Conservation (phyloP, 2,113 vertebrate species). For the Chionomys nivalis region DNA sequence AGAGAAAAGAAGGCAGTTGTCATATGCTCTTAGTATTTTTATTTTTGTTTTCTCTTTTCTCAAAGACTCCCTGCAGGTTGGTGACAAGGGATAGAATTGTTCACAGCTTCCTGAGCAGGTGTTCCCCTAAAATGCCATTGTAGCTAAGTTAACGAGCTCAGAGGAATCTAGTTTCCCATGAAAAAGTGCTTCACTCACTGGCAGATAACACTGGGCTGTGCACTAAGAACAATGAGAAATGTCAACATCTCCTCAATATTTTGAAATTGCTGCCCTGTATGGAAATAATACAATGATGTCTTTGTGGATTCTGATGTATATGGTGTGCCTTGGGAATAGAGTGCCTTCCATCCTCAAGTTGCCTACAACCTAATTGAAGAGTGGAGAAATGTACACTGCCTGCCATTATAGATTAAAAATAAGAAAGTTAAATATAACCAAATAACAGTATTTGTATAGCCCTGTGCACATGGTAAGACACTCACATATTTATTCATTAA, state of each 20-base stretch:
- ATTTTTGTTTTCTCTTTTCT: constrained; percentile 21
- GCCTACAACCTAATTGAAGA: not conserved
- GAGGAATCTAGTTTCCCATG: not conserved
- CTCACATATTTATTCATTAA: constrained; percentile 20
- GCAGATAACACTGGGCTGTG: not conserved
- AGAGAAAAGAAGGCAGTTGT: not conserved
- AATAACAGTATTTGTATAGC: not conserved
- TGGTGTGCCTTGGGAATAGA: not conserved
- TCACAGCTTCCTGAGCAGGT: not conserved
- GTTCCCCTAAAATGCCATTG: constrained; percentile 34
- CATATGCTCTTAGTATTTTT: not conserved
- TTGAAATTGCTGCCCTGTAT: not conserved
- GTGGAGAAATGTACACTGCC: not conserved
- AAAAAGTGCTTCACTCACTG: not conserved
- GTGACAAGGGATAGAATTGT: not conserved
- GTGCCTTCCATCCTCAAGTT: not conserved
- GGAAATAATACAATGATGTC: not conserved
- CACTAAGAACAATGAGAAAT: constrained; percentile 19
- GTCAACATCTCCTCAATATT: not conserved
- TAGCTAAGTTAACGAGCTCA: not conserved
- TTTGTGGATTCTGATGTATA: not conserved
- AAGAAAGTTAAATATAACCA: not conserved
- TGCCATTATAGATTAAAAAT: not conserved
- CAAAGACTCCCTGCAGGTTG: not conserved
- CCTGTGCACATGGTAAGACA: not conserved